These are phyloP conservation scores for Samia ricini DNA, from an alignment of 1,140 invertebrate genomes.

Conservation along the genomic window DNA sequence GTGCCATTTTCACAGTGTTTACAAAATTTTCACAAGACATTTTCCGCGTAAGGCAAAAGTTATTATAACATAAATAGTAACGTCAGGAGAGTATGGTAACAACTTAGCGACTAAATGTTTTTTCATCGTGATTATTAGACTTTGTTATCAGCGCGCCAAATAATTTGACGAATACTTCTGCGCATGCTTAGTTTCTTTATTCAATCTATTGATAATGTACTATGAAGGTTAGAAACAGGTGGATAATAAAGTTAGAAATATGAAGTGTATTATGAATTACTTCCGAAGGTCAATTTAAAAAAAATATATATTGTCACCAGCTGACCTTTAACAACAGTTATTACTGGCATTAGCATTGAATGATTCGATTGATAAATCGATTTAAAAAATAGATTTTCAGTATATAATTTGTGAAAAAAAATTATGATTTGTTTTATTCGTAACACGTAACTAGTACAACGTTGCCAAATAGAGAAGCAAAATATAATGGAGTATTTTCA, in stretches of 20 bases:
- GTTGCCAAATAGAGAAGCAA: too few relatives aligned
- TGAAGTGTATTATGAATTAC: constrained; percentile 20
- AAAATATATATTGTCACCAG: too few relatives aligned
- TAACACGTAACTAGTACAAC: too few relatives aligned
- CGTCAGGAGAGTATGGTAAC: constrained; percentile 58
- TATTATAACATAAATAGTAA: constrained; percentile 23
- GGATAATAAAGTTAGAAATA: constrained; percentile 37
- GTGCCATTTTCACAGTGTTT: constrained; percentile 57
- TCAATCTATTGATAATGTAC: constrained; percentile 45
- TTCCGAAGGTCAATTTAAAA: constrained; percentile 41
- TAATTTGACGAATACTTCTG: constrained; percentile 55
- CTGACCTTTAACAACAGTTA: too few relatives aligned
- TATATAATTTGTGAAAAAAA: too few relatives aligned
- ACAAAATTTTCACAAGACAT: constrained; percentile 62
- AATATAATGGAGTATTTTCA: too few relatives aligned
- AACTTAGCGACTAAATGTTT: constrained; percentile 61
- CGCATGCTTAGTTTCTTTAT: constrained; percentile 55
- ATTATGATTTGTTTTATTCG: too few relatives aligned
- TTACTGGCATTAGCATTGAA: too few relatives aligned
- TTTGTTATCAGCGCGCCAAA: constrained; percentile 71
- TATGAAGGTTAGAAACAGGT: background rate
- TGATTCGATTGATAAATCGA: too few relatives aligned
- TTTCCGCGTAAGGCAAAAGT: constrained; percentile 42
- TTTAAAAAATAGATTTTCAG: too few relatives aligned
- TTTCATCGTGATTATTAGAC: constrained; percentile 56